These are phyloP conservation scores for Oophaga pumilio DNA, from an alignment of 2,113 vertebrate genomes.

Conservation along the genomic window DNA sequence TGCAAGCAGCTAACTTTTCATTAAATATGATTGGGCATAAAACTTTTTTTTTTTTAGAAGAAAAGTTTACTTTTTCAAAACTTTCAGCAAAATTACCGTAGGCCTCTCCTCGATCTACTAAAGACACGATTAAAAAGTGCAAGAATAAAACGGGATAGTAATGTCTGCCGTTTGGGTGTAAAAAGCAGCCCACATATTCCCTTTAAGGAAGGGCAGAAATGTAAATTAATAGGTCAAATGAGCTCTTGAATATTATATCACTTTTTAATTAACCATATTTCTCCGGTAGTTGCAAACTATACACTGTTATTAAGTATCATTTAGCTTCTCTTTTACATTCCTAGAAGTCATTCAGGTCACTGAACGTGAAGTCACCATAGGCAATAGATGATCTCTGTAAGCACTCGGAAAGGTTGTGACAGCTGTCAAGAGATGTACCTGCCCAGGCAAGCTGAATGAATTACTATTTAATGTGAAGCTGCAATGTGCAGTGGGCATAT, in stretches of 20 bases:
- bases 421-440: conserved; percentile 29
- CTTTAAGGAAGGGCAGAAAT: neutral
- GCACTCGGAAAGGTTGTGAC: conserved; percentile 16
- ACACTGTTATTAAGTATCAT: neutral
- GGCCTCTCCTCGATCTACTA: too few relatives aligned
- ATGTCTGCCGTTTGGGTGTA: too few relatives aligned
- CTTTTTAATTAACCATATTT: conserved; percentile 12
- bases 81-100: too few relatives aligned
- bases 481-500: conserved; percentile 1
- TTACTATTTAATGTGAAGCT: neutral
- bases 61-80: too few relatives aligned
- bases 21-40: too few relatives aligned
- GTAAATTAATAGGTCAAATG: neutral
- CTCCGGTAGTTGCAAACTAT: neutral
- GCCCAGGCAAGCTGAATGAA: conserved; percentile 12
- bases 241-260: conserved; percentile 1
- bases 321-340: neutral
- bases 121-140: too few relatives aligned
- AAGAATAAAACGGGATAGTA: too few relatives aligned
- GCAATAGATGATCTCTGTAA: conserved; percentile 14
- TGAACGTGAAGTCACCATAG: conserved; percentile 3
- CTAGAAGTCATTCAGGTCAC: conserved; percentile 21
- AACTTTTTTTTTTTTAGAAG: too few relatives aligned
- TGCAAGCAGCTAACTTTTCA: too few relatives aligned
- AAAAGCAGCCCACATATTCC: neutral